Base-by-base conservation (phyloP, 2,113 vertebrate species). In the Galeopterus variegatus region DNA sequence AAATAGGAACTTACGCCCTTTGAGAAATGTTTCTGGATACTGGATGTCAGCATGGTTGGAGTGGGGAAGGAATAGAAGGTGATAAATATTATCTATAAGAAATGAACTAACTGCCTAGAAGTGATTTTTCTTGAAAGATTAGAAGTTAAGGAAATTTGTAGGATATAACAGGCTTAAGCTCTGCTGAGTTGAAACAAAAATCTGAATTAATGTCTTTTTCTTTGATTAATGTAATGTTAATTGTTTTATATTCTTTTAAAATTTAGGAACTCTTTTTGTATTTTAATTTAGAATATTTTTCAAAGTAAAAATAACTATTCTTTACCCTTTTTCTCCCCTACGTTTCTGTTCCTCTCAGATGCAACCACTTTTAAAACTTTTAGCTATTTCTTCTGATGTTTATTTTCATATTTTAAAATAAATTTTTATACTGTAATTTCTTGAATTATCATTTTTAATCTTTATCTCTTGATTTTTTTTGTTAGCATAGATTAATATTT, bases 211-310 rank as follows among this genome's bases (percentile, higher is more conserved):
- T 69, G 90, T 88, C 6, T 48, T 67, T 87, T 75, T 69, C 17
- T 79, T 92, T 88, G 12, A 48, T 54, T 88, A 88, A 60, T 79
- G 31, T 19, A 54, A 3, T 69, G 15, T n/a, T 70, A 23, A n/a
- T 21, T 75, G 7, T 67, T 85, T 89, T 65, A 13, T 60, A 54
- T 70, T 54, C 58, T 50, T 48, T 14, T 48, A 84, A 70, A 91
- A 64, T 33, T 73, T 96, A 41, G 19, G 67, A 67, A 80, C 26
- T 62, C 28, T 83, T 87, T 85, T 92, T 94, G 73, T 90, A 52
- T 62, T 77, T 64, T 80, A 26, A n/a, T 94, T 33, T 88, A 64
- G 24, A 70, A 79, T 92, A 70, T 48, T 90, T 94, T 94, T 95
- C 45, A 86, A 94, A 89, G 17, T 73, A 33, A 94, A 95, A 77